Percentiles rank a stretch among this genome's conserved stretches.
These are phyloP conservation scores for Sciurus vulgaris DNA, from an alignment of 2,797 vertebrate genomes.

Conservation along the genomic window DNA sequence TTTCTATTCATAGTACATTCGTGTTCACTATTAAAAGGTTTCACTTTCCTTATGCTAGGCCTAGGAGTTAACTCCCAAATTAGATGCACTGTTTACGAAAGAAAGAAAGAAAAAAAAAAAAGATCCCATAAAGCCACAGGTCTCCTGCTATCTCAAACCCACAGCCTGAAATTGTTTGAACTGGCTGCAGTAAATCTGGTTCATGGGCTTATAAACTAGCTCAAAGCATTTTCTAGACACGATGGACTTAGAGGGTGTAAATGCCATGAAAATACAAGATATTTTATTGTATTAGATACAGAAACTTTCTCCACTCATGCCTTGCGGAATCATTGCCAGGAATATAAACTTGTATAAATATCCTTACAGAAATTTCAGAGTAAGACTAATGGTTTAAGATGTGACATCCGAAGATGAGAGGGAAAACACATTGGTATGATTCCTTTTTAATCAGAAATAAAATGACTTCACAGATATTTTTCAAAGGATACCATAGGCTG, in stretches of 20 bases:
- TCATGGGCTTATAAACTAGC: slow-evolving; percentile 73
- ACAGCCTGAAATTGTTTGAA: slow-evolving; percentile 73
- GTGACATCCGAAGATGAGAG: neutral
- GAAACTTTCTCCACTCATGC: slow-evolving; percentile 63
- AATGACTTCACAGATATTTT: slow-evolving; percentile 42
- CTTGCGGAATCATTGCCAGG: slow-evolving; percentile 10
- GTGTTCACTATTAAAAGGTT: slow-evolving; percentile 36
- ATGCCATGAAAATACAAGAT: slow-evolving; percentile 63
- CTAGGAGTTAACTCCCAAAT: slow-evolving; percentile 59
- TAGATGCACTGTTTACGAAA: slow-evolving; percentile 60
- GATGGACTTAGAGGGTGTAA: slow-evolving; percentile 59
- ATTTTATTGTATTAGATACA: slow-evolving; percentile 63
- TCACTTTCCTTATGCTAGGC: slow-evolving; percentile 17
- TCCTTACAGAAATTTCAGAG: slow-evolving; percentile 37
- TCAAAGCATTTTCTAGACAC: slow-evolving; percentile 69
- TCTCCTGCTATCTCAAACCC: slow-evolving; percentile 68
- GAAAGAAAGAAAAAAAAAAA: neutral
- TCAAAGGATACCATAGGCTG: neutral
- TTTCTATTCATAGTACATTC: slow-evolving; percentile 46
- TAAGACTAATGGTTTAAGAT: slow-evolving; percentile 58
- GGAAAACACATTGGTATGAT: neutral
- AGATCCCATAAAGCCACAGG: slow-evolving; percentile 52
- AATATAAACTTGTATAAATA: slow-evolving; percentile 13
- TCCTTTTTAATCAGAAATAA: slow-evolving; percentile 63
- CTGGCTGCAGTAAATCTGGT: slow-evolving; percentile 73